Evolutionary conservation across 2,113 vertebrate genomes (phyloP).

Genomic region (Rhynchopsitta pachyrhyncha): DNA sequence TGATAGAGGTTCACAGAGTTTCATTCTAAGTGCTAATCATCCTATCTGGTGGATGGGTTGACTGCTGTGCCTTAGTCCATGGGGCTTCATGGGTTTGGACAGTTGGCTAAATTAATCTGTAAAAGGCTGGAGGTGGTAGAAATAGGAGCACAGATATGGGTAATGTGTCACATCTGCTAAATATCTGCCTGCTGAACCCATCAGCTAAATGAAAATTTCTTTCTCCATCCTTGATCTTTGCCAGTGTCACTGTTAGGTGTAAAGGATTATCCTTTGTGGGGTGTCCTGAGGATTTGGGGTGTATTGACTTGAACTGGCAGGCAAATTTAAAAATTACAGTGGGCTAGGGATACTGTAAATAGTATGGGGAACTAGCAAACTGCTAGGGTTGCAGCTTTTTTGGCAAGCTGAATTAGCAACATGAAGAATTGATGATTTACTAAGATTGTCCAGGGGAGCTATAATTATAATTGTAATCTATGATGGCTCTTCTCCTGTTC

Average conservation of each 20-base stretch:
- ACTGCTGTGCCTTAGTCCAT: conserved; percentile 27
- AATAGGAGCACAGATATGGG: not conserved
- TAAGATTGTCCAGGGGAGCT: not conserved
- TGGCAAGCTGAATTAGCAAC: not conserved
- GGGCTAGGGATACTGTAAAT: not conserved
- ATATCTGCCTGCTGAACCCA: conserved; percentile 28
- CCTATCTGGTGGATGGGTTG: not conserved
- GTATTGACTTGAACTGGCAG: not conserved
- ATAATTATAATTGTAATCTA: not conserved
- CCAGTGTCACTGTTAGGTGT: not conserved
- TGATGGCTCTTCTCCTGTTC: conserved; percentile 10
- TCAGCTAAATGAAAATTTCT: conserved; percentile 42
- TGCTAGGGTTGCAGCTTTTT: not conserved
- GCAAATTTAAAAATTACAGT: not conserved
- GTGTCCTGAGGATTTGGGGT: not conserved
- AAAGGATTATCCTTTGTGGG: not conserved
- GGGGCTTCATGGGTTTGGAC: not conserved
- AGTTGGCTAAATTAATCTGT: not conserved
- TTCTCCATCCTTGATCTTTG: conserved; percentile 5
- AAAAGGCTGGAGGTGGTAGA: not conserved
- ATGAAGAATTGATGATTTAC: not conserved
- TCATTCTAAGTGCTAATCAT: conserved; percentile 16
- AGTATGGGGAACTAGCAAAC: not conserved
- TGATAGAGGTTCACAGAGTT: not conserved
- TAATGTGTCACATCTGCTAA: conserved; percentile 34